Evolutionary conservation across 1,140 invertebrate species (phyloP).

Genomic region (Papilio polyxenes): DNA sequence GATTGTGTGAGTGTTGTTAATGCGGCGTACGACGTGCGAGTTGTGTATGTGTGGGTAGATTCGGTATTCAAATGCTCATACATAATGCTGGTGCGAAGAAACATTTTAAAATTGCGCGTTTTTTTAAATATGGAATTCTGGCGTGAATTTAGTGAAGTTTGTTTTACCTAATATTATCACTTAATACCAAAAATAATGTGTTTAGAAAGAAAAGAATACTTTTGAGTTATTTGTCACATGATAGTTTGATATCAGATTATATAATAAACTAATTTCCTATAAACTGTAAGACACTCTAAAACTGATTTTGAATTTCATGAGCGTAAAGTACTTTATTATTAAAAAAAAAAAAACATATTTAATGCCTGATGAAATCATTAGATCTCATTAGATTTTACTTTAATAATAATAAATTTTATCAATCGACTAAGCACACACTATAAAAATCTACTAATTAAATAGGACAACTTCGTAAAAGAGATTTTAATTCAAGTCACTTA

Average conservation of each 20-base stretch:
- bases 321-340: neutral
- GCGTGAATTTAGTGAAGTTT: slow-evolving; percentile 3
- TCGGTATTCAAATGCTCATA: slow-evolving; percentile 39
- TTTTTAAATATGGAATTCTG: slow-evolving; percentile 10
- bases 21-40: slow-evolving; percentile 33
- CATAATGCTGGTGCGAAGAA: slow-evolving; percentile 31
- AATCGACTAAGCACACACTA: slow-evolving; percentile 19
- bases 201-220: too few species aligned
- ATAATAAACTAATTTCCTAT: too few species aligned
- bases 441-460: neutral
- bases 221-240: too few species aligned
- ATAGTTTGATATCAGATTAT: too few species aligned
- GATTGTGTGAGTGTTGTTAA: slow-evolving; percentile 58
- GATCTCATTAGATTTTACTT: neutral
- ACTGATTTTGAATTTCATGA: too few species aligned
- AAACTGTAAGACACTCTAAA: too few species aligned
- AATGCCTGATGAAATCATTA: neutral
- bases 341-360: neutral
- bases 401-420: neutral
- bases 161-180: neutral
- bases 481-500: slow-evolving; percentile 26
- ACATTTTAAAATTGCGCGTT: slow-evolving; percentile 16
- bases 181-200: too few species aligned
- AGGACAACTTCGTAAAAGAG: slow-evolving; percentile 25
- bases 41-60: slow-evolving; percentile 37